phyloP scores from a whole-genome alignment of 2,888 invertebrate genomes.

The Aporophyla nigra region DNA sequence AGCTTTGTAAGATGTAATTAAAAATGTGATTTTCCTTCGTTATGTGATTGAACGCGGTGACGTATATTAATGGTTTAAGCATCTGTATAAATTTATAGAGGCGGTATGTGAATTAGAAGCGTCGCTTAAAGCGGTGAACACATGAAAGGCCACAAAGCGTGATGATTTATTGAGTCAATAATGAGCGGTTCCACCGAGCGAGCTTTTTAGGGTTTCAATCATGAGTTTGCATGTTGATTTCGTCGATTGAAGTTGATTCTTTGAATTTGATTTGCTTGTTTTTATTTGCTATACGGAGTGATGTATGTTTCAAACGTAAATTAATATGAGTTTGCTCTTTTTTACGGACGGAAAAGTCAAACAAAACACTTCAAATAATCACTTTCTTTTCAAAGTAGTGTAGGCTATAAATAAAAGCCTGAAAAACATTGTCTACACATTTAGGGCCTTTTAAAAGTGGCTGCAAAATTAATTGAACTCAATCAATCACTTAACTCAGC shows the following conservation, averaged over 20 bases:
- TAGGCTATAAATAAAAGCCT: neutral
- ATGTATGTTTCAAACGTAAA: neutral
- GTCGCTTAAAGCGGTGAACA: slow-evolving; percentile 44
- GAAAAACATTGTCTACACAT: neutral
- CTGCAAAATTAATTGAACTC: too few relatives aligned
- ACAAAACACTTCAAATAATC: neutral
- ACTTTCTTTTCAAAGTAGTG: neutral
- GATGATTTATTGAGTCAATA: slow-evolving; percentile 65
- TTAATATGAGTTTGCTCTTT: neutral
- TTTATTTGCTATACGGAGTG: neutral
- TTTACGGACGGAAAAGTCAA: neutral
- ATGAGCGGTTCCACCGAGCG: slow-evolving; percentile 44
- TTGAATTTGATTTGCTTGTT: slow-evolving; percentile 1
- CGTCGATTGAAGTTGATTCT: slow-evolving; percentile 1
- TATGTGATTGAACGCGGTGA: slow-evolving; percentile 46
- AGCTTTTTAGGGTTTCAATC: slow-evolving; percentile 27
- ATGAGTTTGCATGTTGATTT: slow-evolving; percentile 34
- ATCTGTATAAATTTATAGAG: slow-evolving; percentile 38
- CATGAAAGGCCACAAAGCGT: slow-evolving; percentile 60
- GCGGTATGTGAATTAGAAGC: slow-evolving; percentile 58
- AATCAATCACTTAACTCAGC: too few relatives aligned
- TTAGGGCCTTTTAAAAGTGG: neutral
- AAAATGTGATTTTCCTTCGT: slow-evolving; percentile 39
- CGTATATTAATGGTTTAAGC: slow-evolving; percentile 51
- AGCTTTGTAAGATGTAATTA: slow-evolving; percentile 37